Evolutionary conservation across 2,888 invertebrate genomes (phyloP), one percentile per base, ranked within the genome.

Genomic region (Tipula confusa): DNA sequence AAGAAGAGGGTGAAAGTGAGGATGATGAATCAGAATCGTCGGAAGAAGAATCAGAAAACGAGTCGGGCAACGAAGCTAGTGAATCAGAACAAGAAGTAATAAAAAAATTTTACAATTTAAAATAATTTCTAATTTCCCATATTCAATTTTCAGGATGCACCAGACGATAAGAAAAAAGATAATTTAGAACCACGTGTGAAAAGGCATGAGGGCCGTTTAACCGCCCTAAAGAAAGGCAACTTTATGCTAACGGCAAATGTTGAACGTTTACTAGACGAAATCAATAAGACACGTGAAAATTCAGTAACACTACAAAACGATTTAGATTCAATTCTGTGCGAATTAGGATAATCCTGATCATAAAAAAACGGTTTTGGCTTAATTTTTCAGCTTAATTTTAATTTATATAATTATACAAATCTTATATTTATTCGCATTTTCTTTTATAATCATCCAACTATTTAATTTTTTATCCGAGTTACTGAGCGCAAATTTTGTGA

Each of bases 191-290:
- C 91, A 83, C 91, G 94, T 84, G 89, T 93, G 1, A 95, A 95
- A 87, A 92, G 94, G 83, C 95, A 96, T 88, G 97, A 97, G 88
- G 93, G 93, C 82, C 92, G 94, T 85, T 91, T 97, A 9, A 92
- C 93, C 48, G 95, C 96, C 0, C 90, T 97, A 87, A 96, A 95
- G 89, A 97, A 97, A 88, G 96, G 96, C 85, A 97, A 97, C 87
- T 95, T 96, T 85, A 91, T 97, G 86, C 91, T 97, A 11, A 95
- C 96, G 90, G 95, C 96, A 0, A 97, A 96, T 88, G 95, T 96
- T 0, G 97, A 97, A 89, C 92, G 96, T 87, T 90, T 96, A 84
- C 95, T 96, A 88, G 97, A 97, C 88, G 96, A 96, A 87, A 92
- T 97, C 81, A 92, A 94, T 83, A 95, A 95, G 87, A 95, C 96